Evolutionary conservation across 2,888 invertebrate genomes (phyloP).

Genomic region (Timema cristinae): DNA sequence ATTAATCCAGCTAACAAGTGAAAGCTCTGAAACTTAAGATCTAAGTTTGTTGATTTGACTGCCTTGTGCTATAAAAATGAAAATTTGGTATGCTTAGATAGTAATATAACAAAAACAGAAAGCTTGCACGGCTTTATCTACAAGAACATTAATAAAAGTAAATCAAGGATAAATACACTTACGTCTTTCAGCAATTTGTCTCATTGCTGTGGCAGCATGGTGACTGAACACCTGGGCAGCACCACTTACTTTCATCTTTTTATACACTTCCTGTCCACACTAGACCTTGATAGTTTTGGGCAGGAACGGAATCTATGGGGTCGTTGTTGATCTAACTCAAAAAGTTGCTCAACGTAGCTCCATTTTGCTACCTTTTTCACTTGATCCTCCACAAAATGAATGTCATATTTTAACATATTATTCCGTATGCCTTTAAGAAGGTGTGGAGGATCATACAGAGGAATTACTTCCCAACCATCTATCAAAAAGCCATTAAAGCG

Average conservation of each 20-base stretch:
- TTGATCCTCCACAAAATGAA: neutral
- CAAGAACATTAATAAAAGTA: no score
- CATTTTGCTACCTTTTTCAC: neutral
- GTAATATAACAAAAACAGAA: no score
- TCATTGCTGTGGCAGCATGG: neutral
- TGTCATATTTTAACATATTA: neutral
- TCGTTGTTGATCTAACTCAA: neutral
- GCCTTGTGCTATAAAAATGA: no score
- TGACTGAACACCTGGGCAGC: conserved; percentile 1
- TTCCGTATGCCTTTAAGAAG: neutral
- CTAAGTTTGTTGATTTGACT: no score
- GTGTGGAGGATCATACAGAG: neutral
- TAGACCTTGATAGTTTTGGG: no score
- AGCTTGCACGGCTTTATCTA: no score
- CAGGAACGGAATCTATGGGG: no score
- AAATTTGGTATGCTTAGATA: no score
- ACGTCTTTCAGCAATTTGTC: conserved; percentile 4
- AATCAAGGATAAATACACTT: neutral
- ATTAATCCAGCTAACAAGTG: no score
- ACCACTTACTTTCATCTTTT: neutral
- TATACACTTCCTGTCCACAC: neutral
- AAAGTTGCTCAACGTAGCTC: neutral
- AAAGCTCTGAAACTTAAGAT: no score
- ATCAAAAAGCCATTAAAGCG: neutral
- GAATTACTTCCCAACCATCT: neutral